phyloP scores from a whole-genome alignment of 2,888 invertebrate species.

The Carterocephalus palaemon region DNA sequence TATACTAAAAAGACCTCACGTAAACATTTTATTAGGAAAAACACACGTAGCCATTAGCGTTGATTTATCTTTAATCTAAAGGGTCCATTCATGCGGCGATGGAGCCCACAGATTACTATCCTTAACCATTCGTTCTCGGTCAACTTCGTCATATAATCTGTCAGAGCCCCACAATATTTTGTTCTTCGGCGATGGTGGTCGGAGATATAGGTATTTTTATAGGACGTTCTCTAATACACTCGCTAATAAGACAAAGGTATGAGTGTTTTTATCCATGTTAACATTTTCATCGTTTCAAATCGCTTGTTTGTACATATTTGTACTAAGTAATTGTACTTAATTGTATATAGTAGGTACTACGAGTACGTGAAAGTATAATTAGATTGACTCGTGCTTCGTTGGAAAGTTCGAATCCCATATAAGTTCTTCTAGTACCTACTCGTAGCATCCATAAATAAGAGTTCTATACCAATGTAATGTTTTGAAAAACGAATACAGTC shows the following conservation, averaged over 20 bases:
- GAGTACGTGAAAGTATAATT: too few relatives aligned
- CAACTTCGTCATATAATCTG: slow-evolving; percentile 41
- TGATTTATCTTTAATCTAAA: slow-evolving; percentile 45
- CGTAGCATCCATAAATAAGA: too few relatives aligned
- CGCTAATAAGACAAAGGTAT: slow-evolving; percentile 5
- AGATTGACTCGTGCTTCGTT: too few relatives aligned
- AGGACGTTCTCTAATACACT: slow-evolving; percentile 17
- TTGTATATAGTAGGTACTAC: too few relatives aligned
- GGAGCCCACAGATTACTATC: slow-evolving; percentile 44
- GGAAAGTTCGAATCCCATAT: too few relatives aligned
- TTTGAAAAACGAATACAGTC: too few relatives aligned
- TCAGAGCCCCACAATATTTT: slow-evolving; percentile 41
- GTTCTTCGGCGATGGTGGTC: slow-evolving; percentile 29
- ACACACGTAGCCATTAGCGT: slow-evolving; percentile 38
- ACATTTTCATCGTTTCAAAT: too few relatives aligned
- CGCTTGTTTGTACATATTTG: too few relatives aligned
- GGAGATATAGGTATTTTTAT: slow-evolving; percentile 5
- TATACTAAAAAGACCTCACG: slow-evolving; percentile 36
- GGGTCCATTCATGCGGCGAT: slow-evolving; percentile 42
- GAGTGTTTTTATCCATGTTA: background rate
- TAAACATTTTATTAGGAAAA: slow-evolving; percentile 32
- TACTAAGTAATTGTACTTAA: too few relatives aligned
- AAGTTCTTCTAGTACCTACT: too few relatives aligned
- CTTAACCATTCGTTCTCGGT: slow-evolving; percentile 40
- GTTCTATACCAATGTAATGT: too few relatives aligned